These are phyloP conservation scores for Drosophila micromelanica DNA, from an alignment of 1,140 invertebrate genomes.

Conservation along the genomic window DNA sequence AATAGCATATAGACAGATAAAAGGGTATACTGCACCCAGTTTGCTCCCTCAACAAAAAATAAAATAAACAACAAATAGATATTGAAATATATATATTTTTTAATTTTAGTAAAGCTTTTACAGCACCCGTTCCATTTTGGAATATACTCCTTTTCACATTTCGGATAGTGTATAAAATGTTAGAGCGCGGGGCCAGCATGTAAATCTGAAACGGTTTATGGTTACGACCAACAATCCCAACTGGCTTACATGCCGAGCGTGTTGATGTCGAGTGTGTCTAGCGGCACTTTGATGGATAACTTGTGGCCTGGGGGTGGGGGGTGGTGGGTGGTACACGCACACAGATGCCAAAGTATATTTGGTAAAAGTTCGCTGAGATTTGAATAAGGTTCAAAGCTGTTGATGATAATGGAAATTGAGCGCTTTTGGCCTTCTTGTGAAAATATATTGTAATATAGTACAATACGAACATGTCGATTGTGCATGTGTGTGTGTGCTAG, in stretches of 20 bases:
- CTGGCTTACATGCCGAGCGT: slow-evolving; percentile 53
- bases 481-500: slow-evolving; percentile 26
- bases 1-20: no score
- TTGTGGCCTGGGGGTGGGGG: slow-evolving; percentile 49
- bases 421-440: slow-evolving; percentile 41
- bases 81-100: no score
- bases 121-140: no score
- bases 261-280: slow-evolving; percentile 45
- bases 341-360: slow-evolving; percentile 39
- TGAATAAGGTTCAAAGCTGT: slow-evolving; percentile 72
- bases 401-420: slow-evolving; percentile 75
- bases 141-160: neutral
- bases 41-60: no score
- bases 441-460: slow-evolving; percentile 16
- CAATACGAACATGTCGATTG: slow-evolving; percentile 29
- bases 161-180: neutral
- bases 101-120: no score
- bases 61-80: no score
- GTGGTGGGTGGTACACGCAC: slow-evolving; percentile 1
- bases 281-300: slow-evolving; percentile 75
- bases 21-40: no score
- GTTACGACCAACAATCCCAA: slow-evolving; percentile 69
- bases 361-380: slow-evolving; percentile 66
- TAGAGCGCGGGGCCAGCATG: slow-evolving; percentile 46
- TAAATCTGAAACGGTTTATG: slow-evolving; percentile 79